These are phyloP conservation scores for Sphaeridia pumilis DNA, from an alignment of 2,888 invertebrate genomes.

Conservation along the genomic window DNA sequence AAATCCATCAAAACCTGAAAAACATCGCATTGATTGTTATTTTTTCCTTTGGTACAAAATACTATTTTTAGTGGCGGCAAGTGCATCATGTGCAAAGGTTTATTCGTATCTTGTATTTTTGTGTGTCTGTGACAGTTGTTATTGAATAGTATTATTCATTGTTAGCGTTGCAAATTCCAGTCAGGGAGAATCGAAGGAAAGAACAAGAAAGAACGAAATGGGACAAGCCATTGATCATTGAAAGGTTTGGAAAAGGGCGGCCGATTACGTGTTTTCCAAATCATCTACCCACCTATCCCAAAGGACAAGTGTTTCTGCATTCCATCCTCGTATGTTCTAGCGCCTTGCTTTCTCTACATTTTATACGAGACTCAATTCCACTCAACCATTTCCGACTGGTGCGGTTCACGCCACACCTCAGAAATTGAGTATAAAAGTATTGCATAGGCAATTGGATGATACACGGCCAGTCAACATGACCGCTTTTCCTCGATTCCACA, in stretches of 20 bases:
- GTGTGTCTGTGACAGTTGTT: neutral
- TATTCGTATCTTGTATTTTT: neutral
- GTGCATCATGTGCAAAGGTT: no score
- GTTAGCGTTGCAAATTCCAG: slow-evolving; percentile 37
- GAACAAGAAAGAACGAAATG: slow-evolving; percentile 37
- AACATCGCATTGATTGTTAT: no score
- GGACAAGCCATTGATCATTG: slow-evolving; percentile 37
- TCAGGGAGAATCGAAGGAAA: slow-evolving; percentile 36
- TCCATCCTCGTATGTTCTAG: slow-evolving; percentile 14
- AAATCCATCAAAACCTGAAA: no score
- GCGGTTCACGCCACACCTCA: no score
- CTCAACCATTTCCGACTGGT: no score
- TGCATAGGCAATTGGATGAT: no score
- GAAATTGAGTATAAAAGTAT: no score
- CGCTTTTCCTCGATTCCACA: no score
- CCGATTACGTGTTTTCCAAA: slow-evolving; percentile 23
- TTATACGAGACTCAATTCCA: neutral
- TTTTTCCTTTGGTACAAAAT: no score
- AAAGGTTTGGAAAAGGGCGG: slow-evolving; percentile 27
- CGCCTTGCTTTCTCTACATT: neutral
- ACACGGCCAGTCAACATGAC: no score
- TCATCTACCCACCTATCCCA: slow-evolving; percentile 29
- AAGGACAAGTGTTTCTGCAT: slow-evolving; percentile 31
- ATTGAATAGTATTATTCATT: slow-evolving; percentile 4
- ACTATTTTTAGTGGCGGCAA: no score